Conservation (phyloP, 1,140 invertebrate genomes). For the Penaeus indicus region DNA sequence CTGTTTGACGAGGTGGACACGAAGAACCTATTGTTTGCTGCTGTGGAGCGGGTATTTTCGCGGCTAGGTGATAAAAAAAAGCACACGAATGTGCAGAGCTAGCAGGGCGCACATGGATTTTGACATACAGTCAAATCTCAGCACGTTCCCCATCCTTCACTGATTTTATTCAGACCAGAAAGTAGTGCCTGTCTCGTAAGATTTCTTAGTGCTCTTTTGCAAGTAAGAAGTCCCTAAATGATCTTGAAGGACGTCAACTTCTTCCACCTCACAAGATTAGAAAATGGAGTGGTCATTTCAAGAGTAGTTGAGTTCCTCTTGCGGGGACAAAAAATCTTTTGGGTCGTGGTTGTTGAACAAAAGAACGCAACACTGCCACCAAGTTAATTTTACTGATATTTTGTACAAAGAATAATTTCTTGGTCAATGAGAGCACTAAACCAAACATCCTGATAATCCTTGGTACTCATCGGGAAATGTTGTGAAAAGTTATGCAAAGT, state of each 20-base stretch:
- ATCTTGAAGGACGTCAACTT: conserved; percentile 15
- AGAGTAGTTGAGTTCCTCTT: neutral
- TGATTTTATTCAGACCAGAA: conserved; percentile 6
- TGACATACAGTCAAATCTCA: neutral
- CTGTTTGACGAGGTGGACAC: too few relatives aligned
- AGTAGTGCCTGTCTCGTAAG: neutral
- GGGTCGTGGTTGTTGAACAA: conserved; percentile 3
- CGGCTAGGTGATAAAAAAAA: too few relatives aligned
- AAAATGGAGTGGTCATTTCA: conserved; percentile 7
- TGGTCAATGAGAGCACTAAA: conserved; percentile 28
- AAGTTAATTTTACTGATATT: neutral
- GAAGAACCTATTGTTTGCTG: too few relatives aligned
- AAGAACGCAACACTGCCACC: conserved; percentile 36
- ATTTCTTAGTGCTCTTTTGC: neutral
- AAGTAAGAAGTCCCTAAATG: neutral
- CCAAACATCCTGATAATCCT: conserved; percentile 22
- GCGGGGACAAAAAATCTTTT: conserved; percentile 12
- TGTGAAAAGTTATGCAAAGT: neutral
- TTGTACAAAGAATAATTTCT: conserved; percentile 6
- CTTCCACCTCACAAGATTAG: neutral
- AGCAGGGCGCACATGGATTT: too few relatives aligned
- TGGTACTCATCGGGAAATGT: conserved; percentile 13
- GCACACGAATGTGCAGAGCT: too few relatives aligned
- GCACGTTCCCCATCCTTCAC: conserved; percentile 8
- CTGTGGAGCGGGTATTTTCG: too few relatives aligned